Conservation (phyloP, 2,113 vertebrate genomes). For the Ivindomyrus marchei region DNA sequence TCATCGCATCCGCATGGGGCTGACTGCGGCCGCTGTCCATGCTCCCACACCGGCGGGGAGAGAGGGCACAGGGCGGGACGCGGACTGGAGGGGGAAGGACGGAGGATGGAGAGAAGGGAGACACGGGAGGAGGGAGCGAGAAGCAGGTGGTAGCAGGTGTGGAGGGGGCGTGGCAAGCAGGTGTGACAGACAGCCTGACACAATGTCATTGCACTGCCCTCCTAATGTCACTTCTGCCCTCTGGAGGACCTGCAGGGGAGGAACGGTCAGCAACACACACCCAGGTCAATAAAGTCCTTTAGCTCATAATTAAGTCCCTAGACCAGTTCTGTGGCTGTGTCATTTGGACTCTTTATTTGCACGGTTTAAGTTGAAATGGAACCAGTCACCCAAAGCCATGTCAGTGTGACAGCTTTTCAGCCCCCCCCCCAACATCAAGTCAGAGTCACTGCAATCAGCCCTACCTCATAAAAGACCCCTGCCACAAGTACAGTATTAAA, state of each 20-base stretch:
- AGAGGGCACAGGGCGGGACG: constrained; percentile 1
- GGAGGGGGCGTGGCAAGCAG: background rate
- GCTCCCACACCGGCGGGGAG: constrained; percentile 37
- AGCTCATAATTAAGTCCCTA: background rate
- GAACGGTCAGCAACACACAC: background rate
- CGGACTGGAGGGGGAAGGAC: background rate
- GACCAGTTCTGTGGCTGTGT: background rate
- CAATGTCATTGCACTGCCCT: background rate
- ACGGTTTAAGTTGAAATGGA: background rate
- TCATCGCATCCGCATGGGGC: constrained; percentile 45
- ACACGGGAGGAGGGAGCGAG: background rate
- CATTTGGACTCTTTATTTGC: background rate
- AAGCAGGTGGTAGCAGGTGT: background rate
- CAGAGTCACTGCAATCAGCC: background rate
- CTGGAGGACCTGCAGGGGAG: background rate
- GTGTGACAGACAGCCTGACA: background rate
- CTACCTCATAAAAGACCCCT: background rate
- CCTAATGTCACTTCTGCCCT: background rate
- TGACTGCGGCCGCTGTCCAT: constrained; percentile 41
- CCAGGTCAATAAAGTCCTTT: background rate
- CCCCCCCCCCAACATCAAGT: background rate
- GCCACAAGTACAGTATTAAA: background rate
- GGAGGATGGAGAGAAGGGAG: background rate
- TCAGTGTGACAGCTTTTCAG: background rate
- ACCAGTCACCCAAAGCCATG: background rate